These are phyloP conservation scores for Mythimna vitellina DNA, from an alignment of 2,888 invertebrate genomes.

Conservation along the genomic window DNA sequence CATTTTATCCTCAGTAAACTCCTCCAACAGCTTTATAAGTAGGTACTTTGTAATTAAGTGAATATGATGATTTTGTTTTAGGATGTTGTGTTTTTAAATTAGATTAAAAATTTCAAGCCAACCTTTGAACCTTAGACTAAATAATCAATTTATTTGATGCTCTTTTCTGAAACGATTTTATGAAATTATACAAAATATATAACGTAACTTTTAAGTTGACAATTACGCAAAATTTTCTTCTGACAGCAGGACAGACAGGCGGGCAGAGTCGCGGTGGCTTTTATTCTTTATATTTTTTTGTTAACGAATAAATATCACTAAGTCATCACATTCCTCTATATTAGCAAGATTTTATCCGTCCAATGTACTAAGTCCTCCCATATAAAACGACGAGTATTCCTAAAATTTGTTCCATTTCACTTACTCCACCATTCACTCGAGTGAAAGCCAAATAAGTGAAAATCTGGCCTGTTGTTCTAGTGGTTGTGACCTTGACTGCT, in stretches of 20 bases:
- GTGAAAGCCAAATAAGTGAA: conserved; percentile 13
- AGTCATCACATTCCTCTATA: not conserved
- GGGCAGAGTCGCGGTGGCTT: not conserved
- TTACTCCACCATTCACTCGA: not conserved
- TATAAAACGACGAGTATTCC: not conserved
- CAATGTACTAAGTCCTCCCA: conserved; percentile 4
- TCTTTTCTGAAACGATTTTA: too few relatives aligned
- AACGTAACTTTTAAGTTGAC: too few relatives aligned
- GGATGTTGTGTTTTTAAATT: not conserved
- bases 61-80: not conserved
- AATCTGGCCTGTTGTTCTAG: not conserved
- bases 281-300: not conserved
- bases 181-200: too few relatives aligned
- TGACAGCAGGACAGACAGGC: not conserved
- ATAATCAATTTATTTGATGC: too few relatives aligned
- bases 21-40: not conserved
- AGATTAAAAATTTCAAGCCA: too few relatives aligned
- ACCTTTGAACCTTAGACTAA: too few relatives aligned
- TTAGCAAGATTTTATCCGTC: conserved; percentile 11
- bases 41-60: too few relatives aligned
- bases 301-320: conserved; percentile 9
- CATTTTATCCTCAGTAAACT: too few relatives aligned
- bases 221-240: not conserved
- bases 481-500: too few relatives aligned
- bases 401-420: conserved; percentile 11